phyloP scores from a whole-genome alignment of 2,888 invertebrate genomes.

The Yponomeuta plumbellus region DNA sequence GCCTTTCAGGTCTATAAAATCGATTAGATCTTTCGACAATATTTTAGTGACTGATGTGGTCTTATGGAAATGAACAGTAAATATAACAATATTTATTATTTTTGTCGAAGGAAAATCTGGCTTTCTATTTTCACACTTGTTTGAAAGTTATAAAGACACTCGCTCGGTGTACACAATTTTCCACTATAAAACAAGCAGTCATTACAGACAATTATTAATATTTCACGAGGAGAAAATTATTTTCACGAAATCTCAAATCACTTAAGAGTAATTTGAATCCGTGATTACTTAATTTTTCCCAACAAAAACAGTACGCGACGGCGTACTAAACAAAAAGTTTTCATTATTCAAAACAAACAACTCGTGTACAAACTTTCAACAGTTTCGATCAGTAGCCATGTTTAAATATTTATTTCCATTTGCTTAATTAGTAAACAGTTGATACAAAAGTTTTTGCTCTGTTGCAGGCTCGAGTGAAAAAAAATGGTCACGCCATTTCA shows the following conservation, averaged over 20 bases:
- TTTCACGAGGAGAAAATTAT: not conserved
- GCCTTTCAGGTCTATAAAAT: not conserved
- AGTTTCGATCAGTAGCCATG: not conserved
- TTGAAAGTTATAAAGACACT: not conserved
- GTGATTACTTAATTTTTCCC: not conserved
- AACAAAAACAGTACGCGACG: not conserved
- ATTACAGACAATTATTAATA: not conserved
- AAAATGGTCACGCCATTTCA: conserved; percentile 2
- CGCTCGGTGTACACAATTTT: not conserved
- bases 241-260: not conserved
- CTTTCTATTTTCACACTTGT: not conserved
- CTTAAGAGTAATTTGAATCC: not conserved
- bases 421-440: conserved; percentile 18
- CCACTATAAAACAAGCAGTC: not conserved
- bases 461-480: conserved; percentile 1
- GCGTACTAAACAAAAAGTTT: not conserved
- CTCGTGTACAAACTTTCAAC: not conserved
- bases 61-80: conserved; percentile 5
- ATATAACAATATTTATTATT: conserved; percentile 11
- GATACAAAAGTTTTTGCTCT: not conserved
- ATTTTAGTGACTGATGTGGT: not conserved
- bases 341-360: not conserved
- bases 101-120: not conserved
- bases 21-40: not conserved
- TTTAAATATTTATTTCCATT: conserved; percentile 16